Base-by-base conservation (phyloP, 1,140 invertebrate species). In the Antheraea mylitta region DNA sequence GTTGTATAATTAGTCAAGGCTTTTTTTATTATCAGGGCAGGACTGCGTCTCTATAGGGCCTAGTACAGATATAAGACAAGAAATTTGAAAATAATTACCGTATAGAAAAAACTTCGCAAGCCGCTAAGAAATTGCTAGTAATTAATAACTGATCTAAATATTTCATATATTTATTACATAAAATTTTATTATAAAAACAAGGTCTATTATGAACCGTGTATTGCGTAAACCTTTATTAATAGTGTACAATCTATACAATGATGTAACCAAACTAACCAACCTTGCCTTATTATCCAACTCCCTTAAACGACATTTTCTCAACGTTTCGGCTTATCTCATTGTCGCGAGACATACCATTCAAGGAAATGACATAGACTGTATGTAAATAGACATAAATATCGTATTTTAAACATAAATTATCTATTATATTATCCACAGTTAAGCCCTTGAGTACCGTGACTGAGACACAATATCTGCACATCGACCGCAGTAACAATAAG, bases 321-420 rank as follows among this genome's bases (percentile, higher is more conserved):
- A 53, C 65, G 68, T 72, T 77, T 72, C 38, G 72, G 75, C 73
- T 77, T 77, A 77, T 77, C 70, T 77, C 71, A 67, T 73, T 72
- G 75, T 74, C 73, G 70, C 53, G 42, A 69, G 68, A 73, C 68
- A 36, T 63, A 60, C 64, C 71, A 71, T 73, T 71, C 67, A 68
- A 74, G 76, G 74, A 78, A 78, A 78, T 65, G 66, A 60, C 70
- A 64, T 66, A 75, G 74, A 75, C 72, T 74, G 76, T 78, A 76
- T 74, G 72, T 73, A 76, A 78, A 76, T 72, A 75, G 69, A 78
- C 76, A 74, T 74, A 76, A 76, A 76, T 75, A 73, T 71, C 66
- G 64, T 71, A 69, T 74, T 71, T 70, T 70, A 64, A 78, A 73
- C 71, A 78, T 78, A 78, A 78, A 78, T 78, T 73, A 77, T 63